Conservation (phyloP, 2,888 invertebrate species). For the Andrena minutula region DNA sequence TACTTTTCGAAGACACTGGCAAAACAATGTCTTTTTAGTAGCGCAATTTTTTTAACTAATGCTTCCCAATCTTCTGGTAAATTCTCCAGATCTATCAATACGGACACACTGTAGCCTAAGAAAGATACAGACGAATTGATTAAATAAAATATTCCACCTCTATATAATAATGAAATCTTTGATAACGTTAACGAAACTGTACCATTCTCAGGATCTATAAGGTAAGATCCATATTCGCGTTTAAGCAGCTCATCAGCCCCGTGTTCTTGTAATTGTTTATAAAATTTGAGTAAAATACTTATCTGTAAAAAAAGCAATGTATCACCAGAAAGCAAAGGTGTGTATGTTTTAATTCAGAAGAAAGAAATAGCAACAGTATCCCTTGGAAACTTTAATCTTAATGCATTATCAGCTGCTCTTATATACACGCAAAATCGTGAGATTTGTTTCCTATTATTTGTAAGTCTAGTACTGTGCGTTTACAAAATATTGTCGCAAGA, state of each 20-base stretch:
- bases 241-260: constrained; percentile 98
- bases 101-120: constrained; percentile 96
- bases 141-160: background rate
- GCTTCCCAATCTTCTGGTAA: constrained; percentile 96
- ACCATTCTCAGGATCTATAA: constrained; percentile 95
- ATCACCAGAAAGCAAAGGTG: background rate
- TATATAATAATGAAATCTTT: background rate
- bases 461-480: too few species aligned
- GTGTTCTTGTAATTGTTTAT: constrained; percentile 98
- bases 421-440: too few species aligned
- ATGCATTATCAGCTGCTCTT: too few species aligned
- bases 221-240: constrained; percentile 94
- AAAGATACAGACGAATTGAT: constrained; percentile 38
- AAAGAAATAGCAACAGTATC: background rate
- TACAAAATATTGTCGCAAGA: too few species aligned
- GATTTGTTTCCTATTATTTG: too few species aligned
- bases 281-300: constrained; percentile 99
- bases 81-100: constrained; percentile 96
- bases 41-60: constrained; percentile 95
- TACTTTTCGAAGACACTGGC: constrained; percentile 99
- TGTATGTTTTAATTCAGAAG: background rate
- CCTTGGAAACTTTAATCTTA: too few species aligned
- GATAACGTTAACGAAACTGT: constrained; percentile 66
- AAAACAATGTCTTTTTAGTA: constrained; percentile 99
- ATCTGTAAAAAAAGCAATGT: constrained; percentile 87